phyloP scores from a whole-genome alignment of 2,797 vertebrate genomes.

The Enteromius unitaeniatus region DNA sequence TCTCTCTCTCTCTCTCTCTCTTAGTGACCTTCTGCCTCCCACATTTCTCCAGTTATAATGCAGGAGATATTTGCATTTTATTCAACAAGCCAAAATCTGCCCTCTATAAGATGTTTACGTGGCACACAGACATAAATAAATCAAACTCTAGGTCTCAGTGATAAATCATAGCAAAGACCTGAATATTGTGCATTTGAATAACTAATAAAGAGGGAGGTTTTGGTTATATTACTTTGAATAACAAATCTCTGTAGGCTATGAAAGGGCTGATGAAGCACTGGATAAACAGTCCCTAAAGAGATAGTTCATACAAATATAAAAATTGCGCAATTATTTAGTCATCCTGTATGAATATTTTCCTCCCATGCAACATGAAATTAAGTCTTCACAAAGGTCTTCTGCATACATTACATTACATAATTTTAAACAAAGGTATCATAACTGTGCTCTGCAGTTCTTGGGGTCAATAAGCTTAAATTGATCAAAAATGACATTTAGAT shows the following conservation, averaged over 20 bases:
- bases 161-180: slow-evolving; percentile 22
- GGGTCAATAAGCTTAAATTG: not conserved
- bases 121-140: slow-evolving; percentile 13
- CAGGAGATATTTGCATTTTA: slow-evolving; percentile 23
- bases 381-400: not conserved
- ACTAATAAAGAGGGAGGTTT: slow-evolving; percentile 2
- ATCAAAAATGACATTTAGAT: not conserved
- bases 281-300: slow-evolving; percentile 3
- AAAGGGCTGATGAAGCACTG: slow-evolving; percentile 3
- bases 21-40: slow-evolving; percentile 39
- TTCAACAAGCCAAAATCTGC: slow-evolving; percentile 30
- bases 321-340: not conserved
- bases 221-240: slow-evolving; percentile 31
- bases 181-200: slow-evolving; percentile 24
- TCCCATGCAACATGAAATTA: not conserved
- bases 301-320: slow-evolving; percentile 9
- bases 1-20: slow-evolving; percentile 1
- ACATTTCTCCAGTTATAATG: slow-evolving; percentile 32
- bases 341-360: not conserved
- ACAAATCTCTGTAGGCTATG: not conserved
- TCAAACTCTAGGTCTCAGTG: slow-evolving; percentile 4
- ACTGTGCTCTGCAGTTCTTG: not conserved
- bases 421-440: not conserved
- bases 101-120: slow-evolving; percentile 2
- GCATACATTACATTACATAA: not conserved